Conservation (phyloP, 2,888 invertebrate genomes). For the Drymonia ruficornis region DNA sequence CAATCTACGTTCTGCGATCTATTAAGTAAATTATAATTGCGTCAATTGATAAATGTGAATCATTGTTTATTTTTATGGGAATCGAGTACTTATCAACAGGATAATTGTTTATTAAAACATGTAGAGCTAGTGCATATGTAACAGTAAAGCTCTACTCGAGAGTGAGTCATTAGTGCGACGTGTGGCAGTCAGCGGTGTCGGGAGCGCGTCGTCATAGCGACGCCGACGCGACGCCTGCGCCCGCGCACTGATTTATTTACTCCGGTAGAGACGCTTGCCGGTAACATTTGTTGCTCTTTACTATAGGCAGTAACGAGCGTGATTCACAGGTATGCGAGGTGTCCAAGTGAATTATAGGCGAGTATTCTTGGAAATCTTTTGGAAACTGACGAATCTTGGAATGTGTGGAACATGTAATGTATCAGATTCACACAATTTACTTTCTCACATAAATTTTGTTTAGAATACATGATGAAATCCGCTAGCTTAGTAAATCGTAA, state of each 20-base stretch:
- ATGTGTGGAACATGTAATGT: neutral
- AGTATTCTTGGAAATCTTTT: constrained; percentile 4
- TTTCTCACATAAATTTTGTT: neutral
- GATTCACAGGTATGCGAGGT: constrained; percentile 14
- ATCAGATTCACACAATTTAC: neutral
- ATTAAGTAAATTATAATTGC: constrained; percentile 9
- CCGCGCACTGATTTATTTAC: constrained; percentile 50
- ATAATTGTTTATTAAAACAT: neutral
- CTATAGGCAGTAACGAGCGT: constrained; percentile 29
- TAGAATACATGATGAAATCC: neutral
- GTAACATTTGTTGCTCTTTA: constrained; percentile 42
- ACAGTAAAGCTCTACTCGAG: neutral
- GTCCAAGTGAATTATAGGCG: constrained; percentile 4
- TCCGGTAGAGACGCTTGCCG: constrained; percentile 32
- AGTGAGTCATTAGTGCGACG: constrained; percentile 48
- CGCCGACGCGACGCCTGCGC: constrained; percentile 43
- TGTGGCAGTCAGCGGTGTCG: constrained; percentile 43
- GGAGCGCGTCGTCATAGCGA: constrained; percentile 32
- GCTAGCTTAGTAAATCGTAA: neutral
- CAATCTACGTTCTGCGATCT: neutral
- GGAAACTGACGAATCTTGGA: neutral
- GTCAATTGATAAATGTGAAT: constrained; percentile 1
- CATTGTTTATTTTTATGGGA: constrained; percentile 1
- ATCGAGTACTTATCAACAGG: constrained; percentile 3
- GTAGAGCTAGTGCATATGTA: neutral